Conservation (phyloP, 2,797 vertebrate species). For the Pygocentrus nattereri region DNA sequence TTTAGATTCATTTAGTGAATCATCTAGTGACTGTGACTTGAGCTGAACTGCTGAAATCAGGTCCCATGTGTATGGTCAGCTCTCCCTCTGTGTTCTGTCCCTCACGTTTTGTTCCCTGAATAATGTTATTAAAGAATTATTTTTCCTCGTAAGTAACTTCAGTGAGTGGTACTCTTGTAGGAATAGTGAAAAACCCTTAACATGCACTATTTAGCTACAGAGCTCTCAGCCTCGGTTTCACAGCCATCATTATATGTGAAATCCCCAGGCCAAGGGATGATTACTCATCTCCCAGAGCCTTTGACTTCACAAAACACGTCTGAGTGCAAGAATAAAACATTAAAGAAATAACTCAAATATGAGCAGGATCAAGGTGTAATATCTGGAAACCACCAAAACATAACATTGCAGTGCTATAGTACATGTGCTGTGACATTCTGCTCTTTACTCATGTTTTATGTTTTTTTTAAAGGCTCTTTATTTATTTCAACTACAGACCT, state of each 20-base stretch:
- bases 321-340: constrained; percentile 33
- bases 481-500: neutral
- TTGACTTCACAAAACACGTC: constrained; percentile 22
- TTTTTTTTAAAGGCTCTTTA: neutral
- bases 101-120: constrained; percentile 16
- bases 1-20: constrained; percentile 5
- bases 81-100: constrained; percentile 11
- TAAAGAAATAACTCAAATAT: constrained; percentile 39
- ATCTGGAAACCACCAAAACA: constrained; percentile 37
- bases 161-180: constrained; percentile 33
- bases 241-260: constrained; percentile 26
- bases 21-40: neutral
- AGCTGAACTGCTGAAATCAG: too few species aligned
- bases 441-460: neutral
- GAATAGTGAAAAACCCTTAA: constrained; percentile 25
- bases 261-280: neutral
- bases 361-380: constrained; percentile 30
- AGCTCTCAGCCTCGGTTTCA: too few species aligned
- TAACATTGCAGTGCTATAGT: constrained; percentile 5
- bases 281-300: constrained; percentile 5
- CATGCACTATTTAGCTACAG: constrained; percentile 8
- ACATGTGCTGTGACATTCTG: constrained; percentile 38
- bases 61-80: neutral
- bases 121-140: constrained; percentile 17
- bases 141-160: constrained; percentile 39